Base-by-base conservation (phyloP, 2,888 invertebrate genomes). In the Philaethria dido region DNA sequence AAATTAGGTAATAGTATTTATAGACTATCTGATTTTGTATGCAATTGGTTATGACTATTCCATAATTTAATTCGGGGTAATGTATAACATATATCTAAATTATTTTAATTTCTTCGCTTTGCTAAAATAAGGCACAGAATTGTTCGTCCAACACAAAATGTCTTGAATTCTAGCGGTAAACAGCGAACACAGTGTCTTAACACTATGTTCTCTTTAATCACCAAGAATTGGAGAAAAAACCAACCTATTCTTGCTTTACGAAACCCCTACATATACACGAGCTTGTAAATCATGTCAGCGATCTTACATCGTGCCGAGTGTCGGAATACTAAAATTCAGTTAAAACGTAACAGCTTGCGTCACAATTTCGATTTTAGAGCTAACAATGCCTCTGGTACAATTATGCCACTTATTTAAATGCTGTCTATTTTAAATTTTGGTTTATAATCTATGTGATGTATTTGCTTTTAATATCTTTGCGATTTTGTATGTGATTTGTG, bases 341-440 rank as follows among this genome's bases (percentile, higher is more conserved):
- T 36, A 45, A 67, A 67, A 68, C 59, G 69, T 69, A 68, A 68
- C 68, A 68, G 69, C 62, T 64, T 70, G 69, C 36, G 42, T 59
- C 57, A 65, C 61, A 65, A 62, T 65, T 62, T 65, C 57, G 65
- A 61, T 62, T 65, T 64, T 48, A 22, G 44, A 25, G 25, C 48
- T 57, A 39, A 62, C 65, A 61, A 57, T 62, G 44, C 9, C 55
- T 14, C 22, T 18, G 45, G 44, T 18, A 25, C 60, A 60, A 45
- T 60, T 47, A 33, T 18, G 60, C 8, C 45, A 57, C 57, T 57
- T 47, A 60, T 60, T 47, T 60, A 60, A 60, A 60, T 60, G 60
- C 60, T 60, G 60, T 60, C 45, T 60, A 47, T 18, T 60, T 60
- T 47, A 33, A 29, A 60, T 60, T 60, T 60, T 47, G 45, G 29